phyloP scores from a whole-genome alignment of 2,888 invertebrate genomes.

The Harmothoe impar region DNA sequence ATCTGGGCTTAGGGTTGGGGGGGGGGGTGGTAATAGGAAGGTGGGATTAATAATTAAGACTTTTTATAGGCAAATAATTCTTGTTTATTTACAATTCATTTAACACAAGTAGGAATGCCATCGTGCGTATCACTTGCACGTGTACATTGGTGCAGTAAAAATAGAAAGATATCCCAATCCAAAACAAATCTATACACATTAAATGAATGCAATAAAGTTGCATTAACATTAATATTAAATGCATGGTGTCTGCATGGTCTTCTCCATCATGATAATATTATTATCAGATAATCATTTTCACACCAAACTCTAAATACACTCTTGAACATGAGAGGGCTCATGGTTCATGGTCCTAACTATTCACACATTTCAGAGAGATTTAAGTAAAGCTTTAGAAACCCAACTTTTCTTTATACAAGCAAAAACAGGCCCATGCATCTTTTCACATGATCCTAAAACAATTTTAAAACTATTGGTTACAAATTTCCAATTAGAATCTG shows the following conservation, averaged over 20 bases:
- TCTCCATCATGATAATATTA: neutral
- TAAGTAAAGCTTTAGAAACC: neutral
- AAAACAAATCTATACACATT: neutral
- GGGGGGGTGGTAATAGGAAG: too few relatives aligned
- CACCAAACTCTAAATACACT: neutral
- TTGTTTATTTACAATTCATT: too few relatives aligned
- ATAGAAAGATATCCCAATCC: neutral
- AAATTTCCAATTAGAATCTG: too few relatives aligned
- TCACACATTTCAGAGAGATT: neutral
- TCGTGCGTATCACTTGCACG: too few relatives aligned
- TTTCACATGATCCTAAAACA: too few relatives aligned
- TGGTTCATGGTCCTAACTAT: neutral
- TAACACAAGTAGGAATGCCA: too few relatives aligned
- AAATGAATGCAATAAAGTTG: neutral
- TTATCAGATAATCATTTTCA: neutral
- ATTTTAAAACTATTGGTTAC: too few relatives aligned
- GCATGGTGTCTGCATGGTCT: neutral
- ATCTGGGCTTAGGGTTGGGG: too few relatives aligned
- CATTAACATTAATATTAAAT: neutral
- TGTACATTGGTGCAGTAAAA: neutral
- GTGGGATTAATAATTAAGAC: too few relatives aligned
- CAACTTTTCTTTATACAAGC: too few relatives aligned
- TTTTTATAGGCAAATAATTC: too few relatives aligned
- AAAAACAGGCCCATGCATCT: too few relatives aligned
- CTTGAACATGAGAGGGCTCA: neutral